These are phyloP conservation scores for Drosophila melanocephala DNA, from an alignment of 2,888 invertebrate genomes.

Conservation along the genomic window DNA sequence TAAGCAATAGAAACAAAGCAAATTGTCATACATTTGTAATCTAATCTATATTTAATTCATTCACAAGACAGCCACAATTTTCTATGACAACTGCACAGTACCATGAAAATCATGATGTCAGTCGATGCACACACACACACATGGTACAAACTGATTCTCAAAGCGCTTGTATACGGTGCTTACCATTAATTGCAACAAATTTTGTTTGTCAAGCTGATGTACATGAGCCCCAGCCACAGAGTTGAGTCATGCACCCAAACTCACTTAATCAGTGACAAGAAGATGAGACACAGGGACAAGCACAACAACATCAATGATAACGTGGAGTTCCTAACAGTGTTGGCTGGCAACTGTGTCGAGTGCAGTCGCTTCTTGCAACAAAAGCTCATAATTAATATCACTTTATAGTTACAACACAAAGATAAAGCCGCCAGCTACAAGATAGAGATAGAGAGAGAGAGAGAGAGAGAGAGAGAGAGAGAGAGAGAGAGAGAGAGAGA, in stretches of 20 bases:
- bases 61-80: background rate
- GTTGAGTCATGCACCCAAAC: slow-evolving; percentile 48
- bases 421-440: slow-evolving; percentile 10
- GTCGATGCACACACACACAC: background rate
- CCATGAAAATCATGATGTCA: background rate
- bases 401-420: slow-evolving; percentile 55
- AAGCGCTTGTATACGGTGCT: slow-evolving; percentile 10
- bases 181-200: slow-evolving; percentile 33
- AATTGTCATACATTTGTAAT: background rate
- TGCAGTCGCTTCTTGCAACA: slow-evolving; percentile 34
- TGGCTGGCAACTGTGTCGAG: slow-evolving; percentile 24
- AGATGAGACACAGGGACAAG: slow-evolving; percentile 1
- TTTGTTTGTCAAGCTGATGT: slow-evolving; percentile 20
- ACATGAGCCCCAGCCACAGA: slow-evolving; percentile 27
- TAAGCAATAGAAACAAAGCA: background rate
- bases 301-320: background rate
- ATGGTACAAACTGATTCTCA: background rate
- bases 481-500: background rate
- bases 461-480: background rate
- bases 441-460: background rate
- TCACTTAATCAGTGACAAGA: slow-evolving; percentile 58
- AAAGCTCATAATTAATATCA: slow-evolving; percentile 72
- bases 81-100: background rate
- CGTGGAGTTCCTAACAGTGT: slow-evolving; percentile 7
- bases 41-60: background rate